Conservation (phyloP, 2,797 vertebrate genomes). For the Onychomys leucogaster region DNA sequence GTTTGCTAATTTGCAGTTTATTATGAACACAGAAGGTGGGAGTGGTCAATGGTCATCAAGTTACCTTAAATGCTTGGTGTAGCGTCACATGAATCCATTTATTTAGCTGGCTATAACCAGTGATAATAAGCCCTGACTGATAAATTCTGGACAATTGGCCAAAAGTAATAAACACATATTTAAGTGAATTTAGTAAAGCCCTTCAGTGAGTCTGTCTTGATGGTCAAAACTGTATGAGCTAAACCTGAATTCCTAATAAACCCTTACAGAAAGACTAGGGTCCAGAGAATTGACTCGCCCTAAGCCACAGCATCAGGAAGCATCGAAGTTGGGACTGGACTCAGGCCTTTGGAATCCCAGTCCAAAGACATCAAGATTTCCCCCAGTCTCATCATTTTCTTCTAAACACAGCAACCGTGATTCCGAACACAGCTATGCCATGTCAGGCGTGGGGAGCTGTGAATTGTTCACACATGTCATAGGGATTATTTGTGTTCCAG, state of each 20-base stretch:
- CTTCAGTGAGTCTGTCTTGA: not conserved
- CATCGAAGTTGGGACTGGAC: not conserved
- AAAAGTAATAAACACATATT: not conserved
- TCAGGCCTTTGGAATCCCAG: not conserved
- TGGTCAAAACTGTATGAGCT: not conserved
- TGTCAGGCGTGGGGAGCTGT: not conserved
- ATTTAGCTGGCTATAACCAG: not conserved
- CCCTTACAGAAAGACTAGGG: not conserved
- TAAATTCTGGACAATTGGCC: constrained; percentile 21
- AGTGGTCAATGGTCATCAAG: not conserved
- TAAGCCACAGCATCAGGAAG: constrained; percentile 30
- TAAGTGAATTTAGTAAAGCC: not conserved
- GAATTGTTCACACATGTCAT: not conserved
- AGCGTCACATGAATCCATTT: not conserved
- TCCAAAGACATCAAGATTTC: not conserved
- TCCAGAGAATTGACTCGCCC: not conserved
- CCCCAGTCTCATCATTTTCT: not conserved
- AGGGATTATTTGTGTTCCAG: not conserved
- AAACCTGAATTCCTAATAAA: not conserved
- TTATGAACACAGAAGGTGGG: constrained; percentile 10
- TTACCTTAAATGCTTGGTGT: constrained; percentile 17
- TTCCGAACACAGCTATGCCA: not conserved
- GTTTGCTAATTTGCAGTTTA: not conserved
- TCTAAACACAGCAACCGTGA: not conserved
- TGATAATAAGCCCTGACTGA: not conserved